Conservation (phyloP, 2,888 invertebrate genomes). For the Drosophila borborema region DNA sequence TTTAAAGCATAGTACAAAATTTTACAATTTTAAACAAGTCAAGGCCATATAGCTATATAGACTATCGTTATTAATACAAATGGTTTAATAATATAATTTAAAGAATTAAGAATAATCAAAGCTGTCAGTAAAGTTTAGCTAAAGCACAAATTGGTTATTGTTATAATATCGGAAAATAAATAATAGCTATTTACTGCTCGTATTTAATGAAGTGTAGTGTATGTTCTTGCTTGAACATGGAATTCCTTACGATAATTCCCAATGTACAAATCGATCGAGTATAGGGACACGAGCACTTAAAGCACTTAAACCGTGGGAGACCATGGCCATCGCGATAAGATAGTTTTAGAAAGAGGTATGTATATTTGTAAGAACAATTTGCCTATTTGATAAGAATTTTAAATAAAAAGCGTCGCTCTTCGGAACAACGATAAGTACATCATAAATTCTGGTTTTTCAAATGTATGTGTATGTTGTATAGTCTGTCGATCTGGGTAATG, state of each 20-base stretch:
- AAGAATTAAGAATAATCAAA: neutral
- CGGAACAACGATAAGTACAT: neutral
- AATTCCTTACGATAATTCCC: neutral
- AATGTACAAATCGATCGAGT: neutral
- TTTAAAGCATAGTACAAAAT: slow-evolving; percentile 5
- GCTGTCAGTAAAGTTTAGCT: neutral
- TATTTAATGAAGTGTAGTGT: neutral
- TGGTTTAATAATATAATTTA: neutral
- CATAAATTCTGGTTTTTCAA: neutral
- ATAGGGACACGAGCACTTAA: neutral
- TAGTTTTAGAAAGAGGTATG: neutral
- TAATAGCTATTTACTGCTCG: neutral
- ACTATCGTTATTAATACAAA: neutral
- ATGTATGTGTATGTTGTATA: neutral
- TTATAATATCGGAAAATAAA: neutral
- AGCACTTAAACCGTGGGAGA: neutral
- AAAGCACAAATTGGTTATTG: neutral
- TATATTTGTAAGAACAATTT: neutral
- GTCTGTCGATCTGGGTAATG: neutral
- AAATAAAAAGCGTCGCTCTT: neutral
- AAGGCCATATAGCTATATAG: neutral
- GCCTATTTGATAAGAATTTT: neutral
- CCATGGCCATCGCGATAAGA: neutral
- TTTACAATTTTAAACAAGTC: neutral
- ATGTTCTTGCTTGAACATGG: neutral